Evolutionary conservation across 2,113 vertebrate genomes (phyloP).

Genomic region (Ramphastos sulfuratus): DNA sequence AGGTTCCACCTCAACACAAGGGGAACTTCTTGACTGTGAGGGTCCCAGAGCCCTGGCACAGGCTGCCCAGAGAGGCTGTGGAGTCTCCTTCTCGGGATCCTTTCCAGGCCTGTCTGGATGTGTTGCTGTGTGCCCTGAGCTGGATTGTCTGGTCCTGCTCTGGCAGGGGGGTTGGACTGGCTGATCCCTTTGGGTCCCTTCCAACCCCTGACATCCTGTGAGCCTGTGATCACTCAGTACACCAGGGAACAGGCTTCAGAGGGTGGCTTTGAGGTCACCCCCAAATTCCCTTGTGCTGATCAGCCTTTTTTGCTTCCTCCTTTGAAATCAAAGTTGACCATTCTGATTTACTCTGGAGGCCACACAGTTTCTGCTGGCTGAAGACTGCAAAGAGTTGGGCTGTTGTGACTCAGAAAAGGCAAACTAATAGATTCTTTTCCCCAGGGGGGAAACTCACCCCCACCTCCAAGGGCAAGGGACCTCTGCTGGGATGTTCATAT

Average conservation of each 20-base stretch:
- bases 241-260: not conserved
- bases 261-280: not conserved
- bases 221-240: not conserved
- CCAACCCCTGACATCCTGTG: too few relatives aligned
- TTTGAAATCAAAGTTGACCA: not conserved
- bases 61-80: too few relatives aligned
- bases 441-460: not conserved
- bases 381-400: accelerated
- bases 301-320: not conserved
- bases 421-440: not conserved
- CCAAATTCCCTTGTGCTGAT: not conserved
- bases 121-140: too few relatives aligned
- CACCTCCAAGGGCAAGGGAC: not conserved
- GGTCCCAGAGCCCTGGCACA: too few relatives aligned
- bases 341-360: not conserved
- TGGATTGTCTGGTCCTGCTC: too few relatives aligned
- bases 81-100: too few relatives aligned
- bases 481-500: accelerated
- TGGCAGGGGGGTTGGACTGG: too few relatives aligned
- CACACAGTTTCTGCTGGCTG: accelerated
- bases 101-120: too few relatives aligned
- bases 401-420: not conserved
- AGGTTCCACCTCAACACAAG: too few relatives aligned
- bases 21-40: too few relatives aligned
- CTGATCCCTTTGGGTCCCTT: too few relatives aligned